Conservation (phyloP, 2,113 vertebrate genomes). For the Rhabdomys dilectus region DNA sequence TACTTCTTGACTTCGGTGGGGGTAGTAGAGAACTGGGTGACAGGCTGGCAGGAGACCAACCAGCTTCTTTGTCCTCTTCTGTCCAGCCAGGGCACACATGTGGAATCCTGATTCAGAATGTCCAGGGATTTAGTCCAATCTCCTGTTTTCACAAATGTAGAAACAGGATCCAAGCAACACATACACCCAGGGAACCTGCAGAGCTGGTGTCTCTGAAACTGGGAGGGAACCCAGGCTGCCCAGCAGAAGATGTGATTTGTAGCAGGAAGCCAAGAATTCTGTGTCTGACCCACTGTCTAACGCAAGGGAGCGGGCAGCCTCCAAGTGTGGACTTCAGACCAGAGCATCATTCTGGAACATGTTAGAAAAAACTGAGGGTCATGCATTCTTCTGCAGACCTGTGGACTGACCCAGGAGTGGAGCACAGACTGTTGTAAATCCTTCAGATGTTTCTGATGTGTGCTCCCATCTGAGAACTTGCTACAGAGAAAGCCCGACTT, state of each 20-base stretch:
- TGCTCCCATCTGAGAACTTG: not conserved
- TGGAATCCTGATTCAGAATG: not conserved
- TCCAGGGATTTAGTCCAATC: not conserved
- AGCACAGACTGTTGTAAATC: not conserved
- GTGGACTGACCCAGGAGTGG: not conserved
- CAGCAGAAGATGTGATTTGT: not conserved
- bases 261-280: not conserved
- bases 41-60: not conserved
- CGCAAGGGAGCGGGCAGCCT: not conserved
- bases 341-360: not conserved
- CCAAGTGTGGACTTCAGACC: not conserved
- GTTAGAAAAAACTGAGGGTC: not conserved
- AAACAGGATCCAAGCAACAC: not conserved
- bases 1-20: not conserved
- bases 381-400: not conserved
- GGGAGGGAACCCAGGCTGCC: not conserved
- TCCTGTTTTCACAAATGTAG: not conserved
- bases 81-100: not conserved
- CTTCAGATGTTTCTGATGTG: not conserved
- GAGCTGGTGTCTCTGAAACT: not conserved
- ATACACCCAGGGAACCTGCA: not conserved
- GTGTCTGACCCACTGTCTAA: not conserved
- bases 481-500: not conserved
- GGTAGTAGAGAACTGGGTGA: not conserved
- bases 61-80: not conserved